phyloP scores from a whole-genome alignment of 1,140 invertebrate genomes.

The Euwallacea similis region DNA sequence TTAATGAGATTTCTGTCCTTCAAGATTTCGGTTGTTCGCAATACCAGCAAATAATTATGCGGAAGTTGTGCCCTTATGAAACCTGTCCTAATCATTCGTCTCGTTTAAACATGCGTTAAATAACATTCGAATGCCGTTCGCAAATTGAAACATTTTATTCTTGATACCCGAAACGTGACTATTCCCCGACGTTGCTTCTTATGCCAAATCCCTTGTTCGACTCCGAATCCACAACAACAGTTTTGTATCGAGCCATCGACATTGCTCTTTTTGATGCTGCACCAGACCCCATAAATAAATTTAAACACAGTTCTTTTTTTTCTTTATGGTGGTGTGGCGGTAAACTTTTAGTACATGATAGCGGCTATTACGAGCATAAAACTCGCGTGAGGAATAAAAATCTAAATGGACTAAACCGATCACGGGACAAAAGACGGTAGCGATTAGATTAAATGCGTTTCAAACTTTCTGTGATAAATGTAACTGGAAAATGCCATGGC shows the following conservation, averaged over 20 bases:
- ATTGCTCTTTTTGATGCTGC: neutral
- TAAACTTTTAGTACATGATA: neutral
- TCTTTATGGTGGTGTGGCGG: neutral
- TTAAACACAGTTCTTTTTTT: neutral
- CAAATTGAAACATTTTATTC: slow-evolving; percentile 11
- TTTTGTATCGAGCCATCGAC: neutral
- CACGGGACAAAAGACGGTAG: neutral
- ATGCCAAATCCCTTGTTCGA: neutral
- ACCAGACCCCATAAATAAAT: too few species aligned
- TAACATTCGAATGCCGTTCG: neutral
- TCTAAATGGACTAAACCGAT: neutral
- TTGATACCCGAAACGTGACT: slow-evolving; percentile 19
- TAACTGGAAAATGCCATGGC: neutral
- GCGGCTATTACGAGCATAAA: too few species aligned
- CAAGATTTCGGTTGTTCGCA: too few species aligned
- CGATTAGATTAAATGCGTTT: slow-evolving; percentile 2
- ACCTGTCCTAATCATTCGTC: too few species aligned
- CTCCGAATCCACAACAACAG: neutral
- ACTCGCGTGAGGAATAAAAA: too few species aligned
- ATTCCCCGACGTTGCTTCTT: slow-evolving; percentile 8
- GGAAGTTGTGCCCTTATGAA: too few species aligned
- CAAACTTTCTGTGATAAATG: slow-evolving; percentile 1
- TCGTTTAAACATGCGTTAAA: slow-evolving; percentile 4
- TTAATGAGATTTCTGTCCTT: too few species aligned
- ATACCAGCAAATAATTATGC: too few species aligned